Percentiles rank a stretch among this genome's conserved stretches.
These are phyloP conservation scores for Apotomis capreana DNA, from an alignment of 2,888 invertebrate genomes.

Conservation along the genomic window DNA sequence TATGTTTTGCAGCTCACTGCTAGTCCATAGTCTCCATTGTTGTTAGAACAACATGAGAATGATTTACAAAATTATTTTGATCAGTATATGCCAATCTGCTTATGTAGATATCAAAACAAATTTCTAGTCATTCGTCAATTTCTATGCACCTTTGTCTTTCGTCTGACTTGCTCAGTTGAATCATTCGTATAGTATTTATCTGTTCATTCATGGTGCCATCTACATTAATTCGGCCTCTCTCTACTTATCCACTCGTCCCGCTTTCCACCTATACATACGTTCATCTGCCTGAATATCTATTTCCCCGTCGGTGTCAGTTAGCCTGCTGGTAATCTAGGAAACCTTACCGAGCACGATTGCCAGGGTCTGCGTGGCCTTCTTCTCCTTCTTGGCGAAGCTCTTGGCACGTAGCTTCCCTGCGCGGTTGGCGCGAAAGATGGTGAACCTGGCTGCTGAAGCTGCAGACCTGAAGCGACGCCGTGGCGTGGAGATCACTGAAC, in stretches of 20 bases:
- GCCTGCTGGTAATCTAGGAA: background rate
- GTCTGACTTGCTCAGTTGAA: too few relatives aligned
- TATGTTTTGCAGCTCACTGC: too few relatives aligned
- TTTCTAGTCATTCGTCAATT: too few relatives aligned
- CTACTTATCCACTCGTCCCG: slow-evolving; percentile 33
- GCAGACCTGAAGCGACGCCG: slow-evolving; percentile 74
- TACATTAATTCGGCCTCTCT: background rate
- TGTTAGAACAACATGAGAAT: too few relatives aligned
- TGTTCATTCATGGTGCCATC: too few relatives aligned
- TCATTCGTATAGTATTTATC: too few relatives aligned
- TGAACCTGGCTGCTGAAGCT: slow-evolving; percentile 89
- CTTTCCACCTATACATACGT: too few relatives aligned
- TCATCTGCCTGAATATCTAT: slow-evolving; percentile 11
- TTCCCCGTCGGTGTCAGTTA: background rate
- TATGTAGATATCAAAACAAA: too few relatives aligned
- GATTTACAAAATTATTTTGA: too few relatives aligned
- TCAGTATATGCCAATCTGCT: too few relatives aligned
- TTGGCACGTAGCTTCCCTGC: slow-evolving; percentile 96
- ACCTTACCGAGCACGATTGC: slow-evolving; percentile 98
- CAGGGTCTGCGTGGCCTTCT: slow-evolving; percentile 98
- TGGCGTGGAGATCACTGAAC: slow-evolving; percentile 71
- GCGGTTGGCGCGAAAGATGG: slow-evolving; percentile 95
- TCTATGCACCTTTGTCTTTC: too few relatives aligned
- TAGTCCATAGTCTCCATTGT: too few relatives aligned
- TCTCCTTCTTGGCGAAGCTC: slow-evolving; percentile 96